Evolutionary conservation across 2,888 invertebrate genomes (phyloP), one percentile per base, ranked within the genome.

Genomic region (Sesia bembeciformis): DNA sequence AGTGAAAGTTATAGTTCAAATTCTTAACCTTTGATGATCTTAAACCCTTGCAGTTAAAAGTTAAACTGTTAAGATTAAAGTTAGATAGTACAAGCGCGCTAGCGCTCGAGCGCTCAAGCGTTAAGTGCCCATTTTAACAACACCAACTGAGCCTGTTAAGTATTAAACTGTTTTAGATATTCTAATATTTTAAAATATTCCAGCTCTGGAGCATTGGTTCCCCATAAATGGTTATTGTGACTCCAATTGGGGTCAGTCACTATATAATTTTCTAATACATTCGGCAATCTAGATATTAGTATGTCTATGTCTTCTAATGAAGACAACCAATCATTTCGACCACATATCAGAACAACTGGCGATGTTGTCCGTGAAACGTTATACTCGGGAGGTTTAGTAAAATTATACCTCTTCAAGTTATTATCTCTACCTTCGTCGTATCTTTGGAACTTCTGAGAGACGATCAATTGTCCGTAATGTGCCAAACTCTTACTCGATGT

Each of bases 301-400:
- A 82, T 84, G 49, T 90, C 69, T 0, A 92, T 90, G 58, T 93
- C 93, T 70, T 90, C 74, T 40, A 90, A 68, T 39, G 90, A 76
- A 3, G 94, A 92, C 4, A 95, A 65, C 87, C 90, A 91, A 73
- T 96, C 96, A 55, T 92, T 92, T 53, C 65, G 53, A 3, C 74
- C 82, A 57, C 71, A 72, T 42, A 89, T 68, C n/a, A 90, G 60
- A 0, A 83, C 69, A 3, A 86, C 70, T 1, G 88, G 84, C 2
- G 87, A 76, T 3, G 74, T 70, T 7, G 86, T 65, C 40, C 60
- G 62, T 3, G 79, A 73, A 1, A 89, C 55, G 43, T 88, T 73
- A 59, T 90, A 90, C 42, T 68, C 62, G 5, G 88, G 85, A n/a
- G 89, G 77, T 3, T 57, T 68, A 0, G 60, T 40, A 39, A 64